These are phyloP conservation scores for Diachrysia chrysitis DNA, from an alignment of 2,888 invertebrate genomes.

Conservation along the genomic window DNA sequence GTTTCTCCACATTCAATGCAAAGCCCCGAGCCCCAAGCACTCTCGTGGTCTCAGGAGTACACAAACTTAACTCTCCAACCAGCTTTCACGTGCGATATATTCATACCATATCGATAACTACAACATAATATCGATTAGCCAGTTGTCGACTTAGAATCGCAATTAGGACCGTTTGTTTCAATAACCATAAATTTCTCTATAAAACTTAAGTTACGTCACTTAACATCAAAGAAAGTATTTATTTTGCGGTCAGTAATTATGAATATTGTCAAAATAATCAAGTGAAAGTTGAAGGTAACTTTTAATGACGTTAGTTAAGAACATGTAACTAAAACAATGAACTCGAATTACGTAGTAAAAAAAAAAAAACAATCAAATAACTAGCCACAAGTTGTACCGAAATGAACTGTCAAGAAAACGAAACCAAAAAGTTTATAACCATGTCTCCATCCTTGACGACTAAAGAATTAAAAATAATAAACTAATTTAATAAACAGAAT, in stretches of 20 bases:
- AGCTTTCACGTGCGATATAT: slow-evolving; percentile 42
- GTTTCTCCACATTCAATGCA: slow-evolving; percentile 29
- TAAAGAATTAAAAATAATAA: background rate
- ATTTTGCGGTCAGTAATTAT: slow-evolving; percentile 44
- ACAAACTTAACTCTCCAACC: slow-evolving; percentile 26
- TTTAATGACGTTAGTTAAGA: slow-evolving; percentile 4
- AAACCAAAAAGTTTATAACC: slow-evolving; percentile 2
- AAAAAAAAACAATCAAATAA: background rate
- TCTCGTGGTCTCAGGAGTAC: slow-evolving; percentile 51
- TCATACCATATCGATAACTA: slow-evolving; percentile 37
- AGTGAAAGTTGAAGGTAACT: slow-evolving; percentile 39
- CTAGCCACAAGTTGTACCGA: background rate
- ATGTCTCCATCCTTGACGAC: background rate
- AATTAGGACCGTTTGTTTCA: slow-evolving; percentile 18
- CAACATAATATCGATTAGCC: slow-evolving; percentile 25
- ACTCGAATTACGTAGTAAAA: background rate
- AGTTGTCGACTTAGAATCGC: slow-evolving; percentile 14
- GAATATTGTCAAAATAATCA: slow-evolving; percentile 51
- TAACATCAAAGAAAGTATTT: slow-evolving; percentile 53
- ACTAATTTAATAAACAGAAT: slow-evolving; percentile 36
- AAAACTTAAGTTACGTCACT: slow-evolving; percentile 26
- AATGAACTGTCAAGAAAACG: background rate
- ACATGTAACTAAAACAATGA: background rate
- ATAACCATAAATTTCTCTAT: slow-evolving; percentile 38
- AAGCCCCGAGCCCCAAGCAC: slow-evolving; percentile 26